phyloP scores from a whole-genome alignment of 2,113 vertebrate genomes.

The Columbina picui region DNA sequence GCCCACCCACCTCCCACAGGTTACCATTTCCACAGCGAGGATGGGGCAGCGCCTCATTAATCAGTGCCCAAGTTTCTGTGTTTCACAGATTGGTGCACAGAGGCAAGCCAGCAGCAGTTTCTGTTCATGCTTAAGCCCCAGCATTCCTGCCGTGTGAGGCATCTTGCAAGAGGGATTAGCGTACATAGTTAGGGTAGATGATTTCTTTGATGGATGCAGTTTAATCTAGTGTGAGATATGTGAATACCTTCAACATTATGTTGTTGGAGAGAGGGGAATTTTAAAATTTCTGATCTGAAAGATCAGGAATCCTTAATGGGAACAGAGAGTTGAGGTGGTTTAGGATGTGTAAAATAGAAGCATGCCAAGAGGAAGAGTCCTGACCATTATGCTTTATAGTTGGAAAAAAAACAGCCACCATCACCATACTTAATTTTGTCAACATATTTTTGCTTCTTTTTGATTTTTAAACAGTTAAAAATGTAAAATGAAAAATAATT shows the following conservation, averaged over 20 bases:
- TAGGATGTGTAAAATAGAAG: not conserved
- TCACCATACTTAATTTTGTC: not conserved
- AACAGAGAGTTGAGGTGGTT: not conserved
- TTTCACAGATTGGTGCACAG: accelerated
- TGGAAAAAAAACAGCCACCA: not conserved
- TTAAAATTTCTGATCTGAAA: not conserved
- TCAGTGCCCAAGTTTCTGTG: not conserved
- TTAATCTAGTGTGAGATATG: not conserved
- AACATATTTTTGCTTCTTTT: not conserved
- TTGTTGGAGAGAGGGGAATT: not conserved
- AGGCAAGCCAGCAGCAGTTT: not conserved
- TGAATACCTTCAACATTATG: not conserved
- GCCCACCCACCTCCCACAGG: slow-evolving; percentile 37
- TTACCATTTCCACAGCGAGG: not conserved
- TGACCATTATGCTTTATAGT: not conserved
- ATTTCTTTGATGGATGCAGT: not conserved
- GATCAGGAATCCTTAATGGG: not conserved
- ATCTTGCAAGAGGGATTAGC: not conserved
- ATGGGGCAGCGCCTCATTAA: not conserved
- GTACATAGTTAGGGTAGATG: not conserved
- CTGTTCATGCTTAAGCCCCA: not conserved
- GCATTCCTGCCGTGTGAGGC: not conserved
- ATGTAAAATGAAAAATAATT: not conserved
- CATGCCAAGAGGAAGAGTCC: not conserved
- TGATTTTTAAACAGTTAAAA: not conserved